Evolutionary conservation across 2,888 invertebrate genomes (phyloP), one percentile per base, ranked within the genome.

Genomic region (Drosophila picticornis): DNA sequence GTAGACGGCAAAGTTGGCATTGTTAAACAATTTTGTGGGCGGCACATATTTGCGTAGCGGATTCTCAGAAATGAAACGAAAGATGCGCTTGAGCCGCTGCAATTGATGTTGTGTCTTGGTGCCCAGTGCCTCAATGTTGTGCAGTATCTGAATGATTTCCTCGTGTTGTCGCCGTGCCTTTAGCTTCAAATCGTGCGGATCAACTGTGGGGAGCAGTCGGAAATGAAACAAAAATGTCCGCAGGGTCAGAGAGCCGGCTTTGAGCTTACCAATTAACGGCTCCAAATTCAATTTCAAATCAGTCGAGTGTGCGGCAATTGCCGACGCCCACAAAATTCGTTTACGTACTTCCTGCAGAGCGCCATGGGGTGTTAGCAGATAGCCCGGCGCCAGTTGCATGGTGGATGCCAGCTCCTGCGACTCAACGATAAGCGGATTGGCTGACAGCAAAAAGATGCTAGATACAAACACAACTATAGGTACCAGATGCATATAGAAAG

Each of bases 381-480:
- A 77, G 62, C 93, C 93, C 9, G 93, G 93, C 27, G 88, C 88
- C 81, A 92, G 80, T 78, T 93, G 92, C 34, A 92, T 82, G 71
- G 91, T 90, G 58, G 92, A 91, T 36, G 90, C 84, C 51, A 92
- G 83, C 77, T 92, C 92, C 73, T 88, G 88, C 50, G 88, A 83
- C 58, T 92, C 91, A 32, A 91, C 85, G 72, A 93, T 81, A 48
- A 93, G 84, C 58, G 93, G 93, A 92, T 93, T 93, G 64, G 92
- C 90, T 71, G 88, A 80, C 22, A 93, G 74, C 78, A 92, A 87
- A 72, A 85, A 89, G n/a, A 87, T 83, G 61, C 92, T 92, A 50
- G 22, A 22, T 2, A 31, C 32, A 29, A 32, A 25, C 36, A 46
- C 11, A 34, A 29, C 13, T 11, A 27, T 19, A 29, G 10, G n/a